phyloP scores from a whole-genome alignment of 64 coral and sea anemone genomes.

The Acropora yongei region DNA sequence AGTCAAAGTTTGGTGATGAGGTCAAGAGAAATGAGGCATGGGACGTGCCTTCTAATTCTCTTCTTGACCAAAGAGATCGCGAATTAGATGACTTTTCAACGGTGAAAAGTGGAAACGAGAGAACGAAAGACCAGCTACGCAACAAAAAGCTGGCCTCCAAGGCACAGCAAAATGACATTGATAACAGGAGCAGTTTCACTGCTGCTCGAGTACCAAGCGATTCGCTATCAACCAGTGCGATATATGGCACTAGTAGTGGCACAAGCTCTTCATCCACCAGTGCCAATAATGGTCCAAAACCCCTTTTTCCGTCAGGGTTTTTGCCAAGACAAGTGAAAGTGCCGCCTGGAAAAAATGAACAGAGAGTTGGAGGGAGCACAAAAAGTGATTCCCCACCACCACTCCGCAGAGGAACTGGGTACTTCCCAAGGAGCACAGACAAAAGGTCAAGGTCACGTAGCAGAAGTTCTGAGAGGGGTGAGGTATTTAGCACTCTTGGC shows the following conservation, averaged over 20 bases:
- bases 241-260: too few species aligned
- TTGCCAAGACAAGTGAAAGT: constrained; percentile 5
- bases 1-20: not conserved
- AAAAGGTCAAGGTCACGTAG: constrained; percentile 8
- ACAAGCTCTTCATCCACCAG: not conserved
- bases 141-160: not conserved
- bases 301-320: constrained; percentile 16
- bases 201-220: not conserved
- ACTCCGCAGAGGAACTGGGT: not conserved
- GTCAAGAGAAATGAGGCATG: not conserved
- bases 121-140: not conserved
- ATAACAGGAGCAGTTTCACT: not conserved
- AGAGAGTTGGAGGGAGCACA: not conserved
- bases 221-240: not conserved
- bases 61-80: not conserved
- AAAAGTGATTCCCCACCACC: not conserved
- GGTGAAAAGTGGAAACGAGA: not conserved
- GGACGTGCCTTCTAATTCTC: not conserved
- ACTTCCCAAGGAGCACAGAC: constrained; percentile 14
- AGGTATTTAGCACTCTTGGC: not conserved
- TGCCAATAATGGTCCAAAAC: constrained; percentile 5
- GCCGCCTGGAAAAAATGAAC: not conserved
- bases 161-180: not conserved
- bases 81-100: not conserved
- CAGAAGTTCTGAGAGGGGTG: constrained; percentile 24